A percentile compares a stretch with the other conserved stretches of the same genome.
phyloP scores from a whole-genome alignment of 1,140 invertebrate genomes.

The Drosophila serrata region DNA sequence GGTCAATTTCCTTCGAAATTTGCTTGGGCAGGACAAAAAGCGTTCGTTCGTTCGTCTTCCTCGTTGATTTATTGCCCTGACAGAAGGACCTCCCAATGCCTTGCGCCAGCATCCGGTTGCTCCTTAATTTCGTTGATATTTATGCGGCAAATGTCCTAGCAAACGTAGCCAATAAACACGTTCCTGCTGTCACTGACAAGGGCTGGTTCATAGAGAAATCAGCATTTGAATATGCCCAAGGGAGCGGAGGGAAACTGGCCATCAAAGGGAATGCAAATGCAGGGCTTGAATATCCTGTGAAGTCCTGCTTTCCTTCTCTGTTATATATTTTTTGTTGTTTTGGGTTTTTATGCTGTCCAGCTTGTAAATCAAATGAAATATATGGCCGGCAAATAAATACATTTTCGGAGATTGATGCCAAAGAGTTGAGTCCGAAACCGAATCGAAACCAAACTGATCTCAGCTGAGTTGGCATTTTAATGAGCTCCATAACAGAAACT shows the following conservation, averaged over 20 bases:
- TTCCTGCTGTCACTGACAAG: slow-evolving; percentile 77
- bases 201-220: slow-evolving; percentile 62
- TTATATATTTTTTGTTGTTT: neutral
- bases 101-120: slow-evolving; percentile 43
- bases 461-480: slow-evolving; percentile 68
- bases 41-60: slow-evolving; percentile 38
- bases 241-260: slow-evolving; percentile 25
- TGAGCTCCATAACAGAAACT: slow-evolving; percentile 70
- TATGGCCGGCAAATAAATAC: slow-evolving; percentile 68
- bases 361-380: slow-evolving; percentile 82
- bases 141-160: slow-evolving; percentile 76
- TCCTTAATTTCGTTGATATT: slow-evolving; percentile 84
- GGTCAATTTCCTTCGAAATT: slow-evolving; percentile 74
- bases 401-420: slow-evolving; percentile 71
- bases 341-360: slow-evolving; percentile 2
- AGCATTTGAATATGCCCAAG: slow-evolving; percentile 79
- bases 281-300: slow-evolving; percentile 56
- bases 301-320: slow-evolving; percentile 14
- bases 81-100: slow-evolving; percentile 33
- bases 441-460: slow-evolving; percentile 5
- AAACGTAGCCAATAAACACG: slow-evolving; percentile 75
- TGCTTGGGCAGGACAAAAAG: slow-evolving; percentile 54
- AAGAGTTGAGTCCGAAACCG: slow-evolving; percentile 24
- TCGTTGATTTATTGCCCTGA: slow-evolving; percentile 76
- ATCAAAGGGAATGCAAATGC: slow-evolving; percentile 81